These are phyloP conservation scores for Danio choprae DNA, from an alignment of 2,797 vertebrate species.

Conservation along the genomic window DNA sequence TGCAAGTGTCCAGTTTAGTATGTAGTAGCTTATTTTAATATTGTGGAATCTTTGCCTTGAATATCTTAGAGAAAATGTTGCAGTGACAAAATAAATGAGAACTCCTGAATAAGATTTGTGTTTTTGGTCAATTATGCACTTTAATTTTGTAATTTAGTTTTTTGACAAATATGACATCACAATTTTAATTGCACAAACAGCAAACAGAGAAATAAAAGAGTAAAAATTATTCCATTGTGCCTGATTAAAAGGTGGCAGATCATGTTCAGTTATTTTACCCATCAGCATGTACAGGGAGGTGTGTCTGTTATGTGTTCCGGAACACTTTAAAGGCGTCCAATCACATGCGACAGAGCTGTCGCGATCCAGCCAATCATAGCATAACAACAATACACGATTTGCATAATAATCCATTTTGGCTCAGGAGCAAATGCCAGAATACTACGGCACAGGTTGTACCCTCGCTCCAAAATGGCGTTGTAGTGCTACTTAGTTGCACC, in stretches of 20 bases:
- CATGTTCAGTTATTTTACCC: conserved; percentile 21
- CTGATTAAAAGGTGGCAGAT: background rate
- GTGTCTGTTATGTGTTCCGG: conserved; percentile 41
- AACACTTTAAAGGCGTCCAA: conserved; percentile 19
- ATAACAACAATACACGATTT: conserved; percentile 55
- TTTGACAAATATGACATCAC: background rate
- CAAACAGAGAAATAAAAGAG: too few species aligned
- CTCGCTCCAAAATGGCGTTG: conserved; percentile 40
- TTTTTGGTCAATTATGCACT: background rate
- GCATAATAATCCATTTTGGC: conserved; percentile 31
- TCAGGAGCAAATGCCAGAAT: conserved; percentile 11
- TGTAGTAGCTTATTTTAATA: background rate
- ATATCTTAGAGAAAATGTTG: background rate
- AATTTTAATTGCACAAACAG: background rate
- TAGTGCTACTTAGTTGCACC: conserved; percentile 19
- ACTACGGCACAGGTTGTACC: background rate
- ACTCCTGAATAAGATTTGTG: background rate
- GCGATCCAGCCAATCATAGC: conserved; percentile 26
- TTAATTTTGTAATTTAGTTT: too few species aligned
- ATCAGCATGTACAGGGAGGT: conserved; percentile 50
- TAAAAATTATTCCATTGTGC: background rate
- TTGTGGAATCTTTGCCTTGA: background rate
- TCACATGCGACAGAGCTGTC: background rate
- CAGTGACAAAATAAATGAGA: conserved; percentile 24
- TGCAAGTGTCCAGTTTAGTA: background rate